A percentile compares a stretch with the other conserved stretches of the same genome.
Evolutionary conservation across 1,140 invertebrate species (phyloP).

Genomic region (Drosophila pectinifera): DNA sequence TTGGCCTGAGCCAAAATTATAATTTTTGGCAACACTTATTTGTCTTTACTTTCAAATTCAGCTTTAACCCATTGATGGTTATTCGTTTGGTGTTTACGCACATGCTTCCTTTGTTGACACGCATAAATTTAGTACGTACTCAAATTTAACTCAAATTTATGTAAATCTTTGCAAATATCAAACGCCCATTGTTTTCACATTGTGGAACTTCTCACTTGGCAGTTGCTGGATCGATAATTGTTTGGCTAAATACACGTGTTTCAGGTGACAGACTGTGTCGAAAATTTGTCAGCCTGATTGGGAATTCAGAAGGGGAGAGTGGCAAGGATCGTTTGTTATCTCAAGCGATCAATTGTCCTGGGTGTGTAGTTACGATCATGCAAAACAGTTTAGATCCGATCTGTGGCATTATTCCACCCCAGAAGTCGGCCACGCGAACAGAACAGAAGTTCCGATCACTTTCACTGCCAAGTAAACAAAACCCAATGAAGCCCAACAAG

Average conservation of each 20-base stretch:
- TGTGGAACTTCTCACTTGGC: constrained; percentile 17
- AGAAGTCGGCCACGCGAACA: constrained; percentile 44
- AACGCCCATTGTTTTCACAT: constrained; percentile 31
- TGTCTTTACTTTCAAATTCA: constrained; percentile 12
- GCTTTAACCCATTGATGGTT: constrained; percentile 14
- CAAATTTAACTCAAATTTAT: constrained; percentile 39
- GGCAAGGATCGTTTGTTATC: constrained; percentile 18
- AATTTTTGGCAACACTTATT: constrained; percentile 26
- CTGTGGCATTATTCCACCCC: constrained; percentile 7
- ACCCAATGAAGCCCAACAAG: constrained; percentile 59
- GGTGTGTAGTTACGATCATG: constrained; percentile 26
- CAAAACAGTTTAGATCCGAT: constrained; percentile 27
- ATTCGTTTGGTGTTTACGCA: constrained; percentile 23
- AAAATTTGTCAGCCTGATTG: constrained; percentile 29
- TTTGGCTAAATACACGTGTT: constrained; percentile 45
- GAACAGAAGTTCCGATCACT: constrained; percentile 55
- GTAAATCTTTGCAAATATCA: constrained; percentile 26
- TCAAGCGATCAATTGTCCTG: constrained; percentile 33
- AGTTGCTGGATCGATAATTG: constrained; percentile 22
- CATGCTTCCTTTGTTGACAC: constrained; percentile 54
- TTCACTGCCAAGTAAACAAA: constrained; percentile 34
- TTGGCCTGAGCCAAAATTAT: constrained; percentile 9
- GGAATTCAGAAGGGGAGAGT: constrained; percentile 12
- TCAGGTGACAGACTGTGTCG: constrained; percentile 20
- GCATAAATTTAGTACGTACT: constrained; percentile 52